Base-by-base conservation (phyloP, 2,888 invertebrate species). In the Conistra vaccinii region DNA sequence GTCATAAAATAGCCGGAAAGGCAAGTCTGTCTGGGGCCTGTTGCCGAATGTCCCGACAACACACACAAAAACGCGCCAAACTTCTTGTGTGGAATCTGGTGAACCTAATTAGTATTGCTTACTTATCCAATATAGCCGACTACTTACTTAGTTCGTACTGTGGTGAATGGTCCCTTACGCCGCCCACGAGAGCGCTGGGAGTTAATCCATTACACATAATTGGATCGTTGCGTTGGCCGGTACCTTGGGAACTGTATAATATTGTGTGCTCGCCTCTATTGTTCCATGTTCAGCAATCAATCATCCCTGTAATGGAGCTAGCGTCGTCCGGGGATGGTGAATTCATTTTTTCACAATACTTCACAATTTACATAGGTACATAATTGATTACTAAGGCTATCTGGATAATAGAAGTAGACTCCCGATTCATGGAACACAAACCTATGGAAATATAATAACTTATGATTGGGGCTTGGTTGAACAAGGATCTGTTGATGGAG, bases 141-240 rank as follows among this genome's bases (percentile, higher is more conserved):
- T 29, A 57, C 48, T 74, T 63, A 48, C 39, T 75, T 65, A 39
- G 23, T 48, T 35, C 12, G 7, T 62, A 60, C 61, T 63, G 45
- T 71, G 51, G 85, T 86, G 83, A 88, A 89, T 88, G 89, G 85
- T 82, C 89, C 74, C 55, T 32, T 42, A 32, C n/a, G 85, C 82
- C 70, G 79, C 76, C 69, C 55, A 75, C 73, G 74, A 73, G 76
- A 81, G 83, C 83, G 69, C 74, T 69, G 92, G 92, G 92, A 93
- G 87, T 91, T 91, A 78, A 90, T 93, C 94, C 95, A 95, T 95
- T 95, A 95, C 86, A 89, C 89, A 91, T 95, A 95, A 95, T 95
- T 95, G 95, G 94, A 94, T 94, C 89, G 91, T 85, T 88, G 75
- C 29, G 91, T 84, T 88, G 75, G 23, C 68, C 60, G 60, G 65